Evolutionary conservation across 2,888 invertebrate species (phyloP).

Genomic region (Hoplodrina blanda): DNA sequence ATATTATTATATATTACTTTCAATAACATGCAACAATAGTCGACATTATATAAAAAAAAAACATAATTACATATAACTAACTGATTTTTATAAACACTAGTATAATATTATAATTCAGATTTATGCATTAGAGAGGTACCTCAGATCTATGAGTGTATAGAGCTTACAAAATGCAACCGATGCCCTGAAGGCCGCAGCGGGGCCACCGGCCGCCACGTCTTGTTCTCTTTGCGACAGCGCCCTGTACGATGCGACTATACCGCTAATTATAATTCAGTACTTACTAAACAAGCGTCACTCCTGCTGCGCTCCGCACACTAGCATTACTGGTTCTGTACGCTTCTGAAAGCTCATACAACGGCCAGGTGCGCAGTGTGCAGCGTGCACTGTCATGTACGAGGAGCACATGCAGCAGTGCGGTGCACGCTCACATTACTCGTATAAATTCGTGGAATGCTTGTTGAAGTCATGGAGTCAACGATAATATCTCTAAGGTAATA

Average conservation of each 20-base stretch:
- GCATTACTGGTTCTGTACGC: no score
- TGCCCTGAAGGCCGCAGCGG: not conserved
- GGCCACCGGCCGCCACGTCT: no score
- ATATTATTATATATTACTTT: slow-evolving; percentile 65
- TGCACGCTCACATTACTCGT: slow-evolving; percentile 48
- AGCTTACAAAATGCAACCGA: slow-evolving; percentile 24
- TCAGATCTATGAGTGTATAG: slow-evolving; percentile 62
- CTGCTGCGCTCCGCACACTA: no score
- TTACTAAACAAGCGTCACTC: not conserved
- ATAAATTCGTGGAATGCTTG: slow-evolving; percentile 83
- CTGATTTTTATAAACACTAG: slow-evolving; percentile 49
- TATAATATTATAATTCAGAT: slow-evolving; percentile 65
- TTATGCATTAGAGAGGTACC: slow-evolving; percentile 61
- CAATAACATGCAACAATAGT: slow-evolving; percentile 60
- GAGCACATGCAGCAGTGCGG: not conserved
- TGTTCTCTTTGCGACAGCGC: no score
- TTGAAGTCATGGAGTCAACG: slow-evolving; percentile 84
- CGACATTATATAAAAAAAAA: slow-evolving; percentile 49
- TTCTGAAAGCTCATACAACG: no score
- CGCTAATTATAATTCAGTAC: no score
- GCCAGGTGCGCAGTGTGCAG: no score
- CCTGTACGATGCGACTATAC: no score
- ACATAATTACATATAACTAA: slow-evolving; percentile 51
- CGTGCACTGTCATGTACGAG: not conserved
- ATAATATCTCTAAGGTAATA: slow-evolving; percentile 41